Evolutionary conservation across 2,113 vertebrate species (phyloP), one percentile per base, ranked within the genome.

Genomic region (Pelecanus crispus): DNA sequence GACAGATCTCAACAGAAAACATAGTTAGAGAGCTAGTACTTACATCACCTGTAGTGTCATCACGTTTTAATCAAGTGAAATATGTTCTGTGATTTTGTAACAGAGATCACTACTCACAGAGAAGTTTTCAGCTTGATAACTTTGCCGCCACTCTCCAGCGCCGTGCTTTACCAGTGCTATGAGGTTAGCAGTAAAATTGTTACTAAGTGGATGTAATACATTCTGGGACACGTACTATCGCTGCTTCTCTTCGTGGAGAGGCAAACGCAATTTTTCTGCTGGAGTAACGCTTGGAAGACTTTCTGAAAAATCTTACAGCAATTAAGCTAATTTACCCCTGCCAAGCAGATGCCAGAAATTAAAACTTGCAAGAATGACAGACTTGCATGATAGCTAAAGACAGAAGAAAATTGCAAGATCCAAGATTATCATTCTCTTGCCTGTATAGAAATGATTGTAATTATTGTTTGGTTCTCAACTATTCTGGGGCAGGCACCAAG

Each of bases 261-360:
- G 63, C 74, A 95, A 91, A 91, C 49, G 78, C 81, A 52, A 28
- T 93, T 93, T 78, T 92, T 81, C 95, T 93, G 50, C 82, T 34
- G 65, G 52, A 86, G 79, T 79, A 97, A 95, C 2, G 22, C 87
- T 94, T 71, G 87, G 81, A 95, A 96, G 91, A 79, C 73, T 95
- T 94, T 79, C 90, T 96, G 92, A 96, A 96, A 94, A 95, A 84
- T 86, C 89, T 91, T 92, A 86, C 94, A 90, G 87, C 86, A 97
- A 95, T 96, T 96, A 94, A 75, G 75, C 95, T 95, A 94, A 96
- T 96, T 95, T 95, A 90, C 53, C 68, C 91, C 89, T 83, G 74
- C 91, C 84, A 95, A 78, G 84, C 94, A 96, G 94, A 95, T 96
- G 91, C 92, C 92, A 97, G 89, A 92, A 97, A 95, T 97, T 92